Evolutionary conservation across 2,113 vertebrate genomes (phyloP), one percentile per base, ranked within the genome.

Genomic region (Psammodynastes pulverulentus): DNA sequence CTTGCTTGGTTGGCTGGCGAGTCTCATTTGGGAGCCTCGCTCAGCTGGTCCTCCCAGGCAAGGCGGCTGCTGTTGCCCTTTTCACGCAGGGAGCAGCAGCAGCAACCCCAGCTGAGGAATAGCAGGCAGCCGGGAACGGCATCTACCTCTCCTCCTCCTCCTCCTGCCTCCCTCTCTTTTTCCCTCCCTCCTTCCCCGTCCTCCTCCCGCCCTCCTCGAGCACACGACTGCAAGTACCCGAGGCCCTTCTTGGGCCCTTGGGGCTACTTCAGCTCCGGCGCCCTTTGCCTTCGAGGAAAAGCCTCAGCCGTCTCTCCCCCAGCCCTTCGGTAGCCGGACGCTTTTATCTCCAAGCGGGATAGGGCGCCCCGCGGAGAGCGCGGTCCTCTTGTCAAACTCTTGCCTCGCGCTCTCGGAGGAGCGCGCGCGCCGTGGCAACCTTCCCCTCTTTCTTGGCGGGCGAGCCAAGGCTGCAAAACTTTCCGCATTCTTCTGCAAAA

Each of bases 401-500:
- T 49, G 51, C 26, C 86, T 9, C 5, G 48, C 48, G 46, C 5
- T 49, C 86, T 9, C 26, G 34, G 19, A 79, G 34, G 19, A 79
- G 34, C 17, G 7, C 34, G 39, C 23, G 46, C 45, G 43, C 23
- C 54, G 23, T 29, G 21, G 9, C 26, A 9, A 34, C 39, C 26
- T 52, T 13, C 21, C 86, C 51, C 8, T 9, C 29, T 34, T 51
- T 87, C 48, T 29, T 43, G 13, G 9, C 51, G 39, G 5, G 52
- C 13, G 21, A 43, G 87, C 2, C n/a, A 1, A 10, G 51, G 46
- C 5, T n/a, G 17, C 39, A 86, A 56, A 95, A 95, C 94, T 93
- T 94, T 95, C 91, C 45, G 89, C 89, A 43, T 79, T 79, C 67
- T 87, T 86, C 92, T 10, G 46, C 92, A 15, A n/a, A 54, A 39